Base-by-base conservation (phyloP, 1,140 invertebrate genomes). In the Drosophila persimilis region DNA sequence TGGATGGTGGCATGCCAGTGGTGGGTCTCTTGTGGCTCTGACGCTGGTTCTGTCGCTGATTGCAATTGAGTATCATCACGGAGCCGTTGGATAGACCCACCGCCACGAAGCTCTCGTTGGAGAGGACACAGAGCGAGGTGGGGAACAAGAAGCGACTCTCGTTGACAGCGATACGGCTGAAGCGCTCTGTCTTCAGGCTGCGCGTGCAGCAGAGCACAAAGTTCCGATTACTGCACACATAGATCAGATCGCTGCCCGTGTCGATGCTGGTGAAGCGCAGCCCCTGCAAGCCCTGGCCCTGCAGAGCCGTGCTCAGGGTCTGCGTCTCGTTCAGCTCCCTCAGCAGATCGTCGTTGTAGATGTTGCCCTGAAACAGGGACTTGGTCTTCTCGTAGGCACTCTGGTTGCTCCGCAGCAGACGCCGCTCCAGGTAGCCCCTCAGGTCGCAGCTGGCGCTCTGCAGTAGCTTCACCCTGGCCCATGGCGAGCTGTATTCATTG, bases 41-140 rank as follows among this genome's bases (percentile, higher is more conserved):
- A 11, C 64, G 22, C 2, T 53, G 47, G 20, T 67, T 72, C 22
- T 86, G 81, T 6, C 83, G 62, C 31, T 80, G 81, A 57, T 89
- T 77, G 46, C 90, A 91, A 52, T 91, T 91, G 24, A 91, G 57
- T n/a, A 90, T 83, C 64, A 91, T 84, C 0, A 91, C 90, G 0
- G 84, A 90, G 4, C 90, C 90, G 58, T 91, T 91, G 6, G 90
- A 91, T n/a, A 91, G 46, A 1, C 90, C 90, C 6, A 91, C 89
- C 1, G 90, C 84, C 13, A 91, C 61, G 54, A 75, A 91, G 29
- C 61, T 45, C 22, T 91, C 90, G 31, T 90, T 91, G 41, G 71
- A 64, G 17, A 91, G 73, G 6, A 90, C 77, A 39, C 77, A 79
- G 0, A 91, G 15, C 0, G 86, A 53, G 8, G 90, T 91, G 24